phyloP scores from a whole-genome alignment of 2,888 invertebrate genomes.

The Ypsolopha sequella region DNA sequence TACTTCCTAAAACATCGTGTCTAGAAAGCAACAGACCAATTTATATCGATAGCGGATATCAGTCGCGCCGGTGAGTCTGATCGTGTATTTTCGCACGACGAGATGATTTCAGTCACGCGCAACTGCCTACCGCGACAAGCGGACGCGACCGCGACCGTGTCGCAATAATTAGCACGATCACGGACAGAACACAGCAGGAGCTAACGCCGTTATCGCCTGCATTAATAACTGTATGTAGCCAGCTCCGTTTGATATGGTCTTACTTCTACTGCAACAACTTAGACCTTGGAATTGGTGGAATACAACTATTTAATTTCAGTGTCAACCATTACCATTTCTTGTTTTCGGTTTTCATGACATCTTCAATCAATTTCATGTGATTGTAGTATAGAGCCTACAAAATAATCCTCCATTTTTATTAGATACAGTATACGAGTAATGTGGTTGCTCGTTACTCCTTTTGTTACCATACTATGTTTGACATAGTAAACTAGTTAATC shows the following conservation, averaged over 20 bases:
- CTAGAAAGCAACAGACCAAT: neutral
- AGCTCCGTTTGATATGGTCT: neutral
- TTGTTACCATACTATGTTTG: neutral
- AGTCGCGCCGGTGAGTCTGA: neutral
- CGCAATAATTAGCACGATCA: constrained; percentile 19
- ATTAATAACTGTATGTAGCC: neutral
- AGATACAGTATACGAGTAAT: too few relatives aligned
- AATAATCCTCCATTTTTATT: too few relatives aligned
- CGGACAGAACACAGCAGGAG: constrained; percentile 11
- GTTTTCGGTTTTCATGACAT: too few relatives aligned
- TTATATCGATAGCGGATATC: neutral
- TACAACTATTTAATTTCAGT: too few relatives aligned
- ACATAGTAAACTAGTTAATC: constrained; percentile 3
- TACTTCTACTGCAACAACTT: too few relatives aligned
- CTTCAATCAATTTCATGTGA: too few relatives aligned
- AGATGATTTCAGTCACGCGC: neutral
- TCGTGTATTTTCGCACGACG: constrained; percentile 6
- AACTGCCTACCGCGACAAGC: constrained; percentile 7
- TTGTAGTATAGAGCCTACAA: too few relatives aligned
- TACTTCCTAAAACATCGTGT: neutral
- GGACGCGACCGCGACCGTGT: constrained; percentile 11
- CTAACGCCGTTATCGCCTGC: constrained; percentile 10
- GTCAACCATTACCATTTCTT: too few relatives aligned
- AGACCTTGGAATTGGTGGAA: too few relatives aligned
- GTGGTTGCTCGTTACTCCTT: too few relatives aligned